Base-by-base conservation (phyloP, 2,797 vertebrate genomes). In the Rhinoraja longicauda region DNA sequence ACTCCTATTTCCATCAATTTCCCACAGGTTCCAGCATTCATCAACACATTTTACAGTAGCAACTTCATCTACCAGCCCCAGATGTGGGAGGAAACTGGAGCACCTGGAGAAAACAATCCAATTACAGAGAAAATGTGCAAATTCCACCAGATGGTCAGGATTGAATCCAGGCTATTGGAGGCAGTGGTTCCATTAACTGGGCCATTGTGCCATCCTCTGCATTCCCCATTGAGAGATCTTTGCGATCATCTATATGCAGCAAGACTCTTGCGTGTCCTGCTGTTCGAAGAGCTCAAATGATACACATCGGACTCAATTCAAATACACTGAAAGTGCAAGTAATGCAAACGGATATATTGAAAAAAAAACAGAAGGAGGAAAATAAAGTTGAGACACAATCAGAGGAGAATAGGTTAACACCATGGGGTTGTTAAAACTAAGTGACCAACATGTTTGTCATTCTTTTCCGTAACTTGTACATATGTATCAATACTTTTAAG, bases 301-400 rank as follows among this genome's bases (percentile, higher is more conserved):
- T 91, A 12, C 90, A 73, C 39, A 29, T 90, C 53, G 67, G 64
- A 36, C 67, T 72, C 64, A 26, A 15, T 26, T 92, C 90, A 45
- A 36, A 45, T 21, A 73, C 4, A 45, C 24, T 45, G 67, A 32
- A 79, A 90, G 93, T 94, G 94, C 94, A 93, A 26, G 91, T 93
- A 93, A 17, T 39, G 12, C 79, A 45, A 70, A 9, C 8, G 39
- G 73, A 32, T 26, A 39, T 13, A 45, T 57, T 62, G 6, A 79
- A 93, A 39, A 76, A n/a, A 64, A 15, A 5, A 39, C 79, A 78
- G 3, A 21, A 81, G 32, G 29, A 59, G 2, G 29, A 53, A 78
- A 77, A 62, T 19, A 82, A 21, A 21, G 4, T 13, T 26, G 24
- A 26, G 53, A 93, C 32, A 32, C 76, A 17, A 72, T 93, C 90